phyloP scores from a whole-genome alignment of 2,797 vertebrate genomes.

The Typhlichthys subterraneus region DNA sequence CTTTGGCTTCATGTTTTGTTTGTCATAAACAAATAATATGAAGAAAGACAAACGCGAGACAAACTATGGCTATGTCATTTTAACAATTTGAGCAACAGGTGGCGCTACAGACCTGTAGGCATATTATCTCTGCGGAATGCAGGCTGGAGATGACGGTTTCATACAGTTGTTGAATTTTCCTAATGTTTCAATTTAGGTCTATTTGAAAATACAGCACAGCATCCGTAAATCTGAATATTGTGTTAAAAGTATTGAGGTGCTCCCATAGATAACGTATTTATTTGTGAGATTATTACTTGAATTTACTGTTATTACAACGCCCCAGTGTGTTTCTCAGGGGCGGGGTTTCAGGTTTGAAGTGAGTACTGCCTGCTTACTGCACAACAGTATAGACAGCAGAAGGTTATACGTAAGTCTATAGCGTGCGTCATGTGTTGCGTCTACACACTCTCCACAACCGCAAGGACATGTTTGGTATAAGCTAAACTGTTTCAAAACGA shows the following conservation, averaged over 20 bases:
- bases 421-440: neutral
- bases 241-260: too few species aligned
- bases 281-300: too few species aligned
- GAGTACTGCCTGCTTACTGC: neutral
- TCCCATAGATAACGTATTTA: too few species aligned
- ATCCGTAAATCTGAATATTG: too few species aligned
- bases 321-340: neutral
- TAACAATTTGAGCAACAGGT: conserved; percentile 32
- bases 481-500: neutral
- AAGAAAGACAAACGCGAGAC: neutral
- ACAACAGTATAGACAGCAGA: neutral
- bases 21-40: neutral
- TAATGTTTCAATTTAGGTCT: too few species aligned
- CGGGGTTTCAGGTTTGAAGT: conserved; percentile 59
- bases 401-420: neutral
- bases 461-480: conserved; percentile 2
- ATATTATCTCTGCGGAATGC: neutral
- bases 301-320: too few species aligned
- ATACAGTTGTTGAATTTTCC: too few species aligned
- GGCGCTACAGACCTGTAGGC: conserved; percentile 24
- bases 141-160: neutral
- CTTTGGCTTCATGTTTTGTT: too few species aligned
- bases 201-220: too few species aligned
- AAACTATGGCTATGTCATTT: too few species aligned
- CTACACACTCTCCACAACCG: neutral